Conservation (phyloP, 2,888 invertebrate species). For the Pomacea canaliculata region DNA sequence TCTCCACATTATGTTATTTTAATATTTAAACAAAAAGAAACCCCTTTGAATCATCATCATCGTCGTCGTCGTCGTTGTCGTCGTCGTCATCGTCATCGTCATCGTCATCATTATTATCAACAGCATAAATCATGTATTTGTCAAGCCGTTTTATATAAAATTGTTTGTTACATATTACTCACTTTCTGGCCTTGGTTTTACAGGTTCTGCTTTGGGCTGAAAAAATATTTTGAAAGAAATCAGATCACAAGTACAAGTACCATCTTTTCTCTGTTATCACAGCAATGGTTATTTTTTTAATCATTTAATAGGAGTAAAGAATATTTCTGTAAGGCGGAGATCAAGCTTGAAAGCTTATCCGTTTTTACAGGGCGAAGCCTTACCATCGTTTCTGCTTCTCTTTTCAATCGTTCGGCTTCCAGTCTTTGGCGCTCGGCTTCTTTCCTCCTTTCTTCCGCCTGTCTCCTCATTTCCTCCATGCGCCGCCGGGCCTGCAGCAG, state of each 20-base stretch:
- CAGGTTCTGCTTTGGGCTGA: conserved; percentile 32
- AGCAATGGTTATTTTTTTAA: no score
- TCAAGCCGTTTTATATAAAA: neutral
- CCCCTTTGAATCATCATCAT: neutral
- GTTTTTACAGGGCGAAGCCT: no score
- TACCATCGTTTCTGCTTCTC: neutral
- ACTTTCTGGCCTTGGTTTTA: conserved; percentile 29
- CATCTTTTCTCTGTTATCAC: no score
- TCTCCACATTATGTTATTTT: neutral
- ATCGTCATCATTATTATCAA: no score
- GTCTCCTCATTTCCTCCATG: conserved; percentile 49
- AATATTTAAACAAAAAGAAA: no score
- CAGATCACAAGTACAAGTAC: no score
- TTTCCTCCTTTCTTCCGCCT: conserved; percentile 51
- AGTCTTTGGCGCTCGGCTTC: conserved; percentile 47
- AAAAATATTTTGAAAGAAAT: conserved; percentile 1
- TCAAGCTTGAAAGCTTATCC: no score
- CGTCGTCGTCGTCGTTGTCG: no score
- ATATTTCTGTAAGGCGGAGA: no score
- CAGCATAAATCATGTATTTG: no score
- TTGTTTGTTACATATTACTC: conserved; percentile 10
- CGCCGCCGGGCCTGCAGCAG: conserved; percentile 45
- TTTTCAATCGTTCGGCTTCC: conserved; percentile 41
- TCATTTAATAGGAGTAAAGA: no score
- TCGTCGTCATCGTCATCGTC: no score